A percentile compares a stretch with the other conserved stretches of the same genome.
phyloP scores from a whole-genome alignment of 37 sponge, comb jelly and placozoan genomes.

The Cladorhizidae sp. region DNA sequence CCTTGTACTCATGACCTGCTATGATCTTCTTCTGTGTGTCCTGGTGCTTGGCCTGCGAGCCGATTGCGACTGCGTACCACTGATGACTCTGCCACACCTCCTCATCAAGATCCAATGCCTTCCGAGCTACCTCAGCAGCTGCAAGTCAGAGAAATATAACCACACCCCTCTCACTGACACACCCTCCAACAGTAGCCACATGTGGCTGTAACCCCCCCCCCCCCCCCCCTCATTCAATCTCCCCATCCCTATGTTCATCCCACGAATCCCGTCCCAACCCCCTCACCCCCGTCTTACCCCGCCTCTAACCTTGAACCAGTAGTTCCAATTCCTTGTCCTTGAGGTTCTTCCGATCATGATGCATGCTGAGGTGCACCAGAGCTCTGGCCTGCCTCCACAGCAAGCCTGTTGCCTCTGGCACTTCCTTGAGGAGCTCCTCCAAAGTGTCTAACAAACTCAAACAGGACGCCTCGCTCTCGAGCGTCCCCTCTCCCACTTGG shows the following conservation, averaged over 20 bases:
- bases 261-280: no score
- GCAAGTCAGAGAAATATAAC: neutral
- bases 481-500: slow-evolving; percentile 24
- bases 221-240: no score
- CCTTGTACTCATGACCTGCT: slow-evolving; percentile 62
- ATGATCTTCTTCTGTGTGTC: slow-evolving; percentile 62
- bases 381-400: slow-evolving; percentile 60
- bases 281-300: no score
- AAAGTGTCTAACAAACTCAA: slow-evolving; percentile 23
- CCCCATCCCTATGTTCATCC: no score
- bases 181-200: no score
- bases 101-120: slow-evolving; percentile 48
- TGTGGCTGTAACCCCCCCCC: no score
- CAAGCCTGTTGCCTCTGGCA: slow-evolving; percentile 11
- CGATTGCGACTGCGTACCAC: slow-evolving; percentile 62
- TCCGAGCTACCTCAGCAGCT: slow-evolving; percentile 41
- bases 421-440: slow-evolving; percentile 3
- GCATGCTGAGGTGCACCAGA: slow-evolving; percentile 41
- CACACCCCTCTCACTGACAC: no score
- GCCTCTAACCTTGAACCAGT: slow-evolving; percentile 32
- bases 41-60: slow-evolving; percentile 33
- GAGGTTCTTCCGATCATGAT: slow-evolving; percentile 17
- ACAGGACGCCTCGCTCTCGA: slow-evolving; percentile 48
- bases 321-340: slow-evolving; percentile 30
- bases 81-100: slow-evolving; percentile 67